Percentiles rank a stretch among this genome's conserved stretches.
phyloP scores from a whole-genome alignment of 1,140 invertebrate species.

The Luehdorfia chinensis region DNA sequence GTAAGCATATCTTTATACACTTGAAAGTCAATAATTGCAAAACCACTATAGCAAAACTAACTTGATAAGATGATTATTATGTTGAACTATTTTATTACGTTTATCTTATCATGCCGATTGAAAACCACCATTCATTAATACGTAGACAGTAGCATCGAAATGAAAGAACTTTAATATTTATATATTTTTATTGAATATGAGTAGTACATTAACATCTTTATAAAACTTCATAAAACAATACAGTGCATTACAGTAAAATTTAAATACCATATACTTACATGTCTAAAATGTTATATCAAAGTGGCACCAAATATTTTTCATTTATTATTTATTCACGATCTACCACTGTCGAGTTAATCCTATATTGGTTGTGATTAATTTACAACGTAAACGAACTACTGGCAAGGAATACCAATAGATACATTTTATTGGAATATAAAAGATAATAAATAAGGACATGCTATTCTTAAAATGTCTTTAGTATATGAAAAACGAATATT shows the following conservation, averaged over 20 bases:
- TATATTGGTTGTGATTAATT: neutral
- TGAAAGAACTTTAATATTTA: neutral
- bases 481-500: neutral
- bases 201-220: neutral
- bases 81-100: conserved; percentile 16
- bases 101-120: conserved; percentile 14
- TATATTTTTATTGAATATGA: conserved; percentile 9
- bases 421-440: neutral
- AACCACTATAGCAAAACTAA: too few species aligned
- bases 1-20: conserved; percentile 8
- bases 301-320: neutral
- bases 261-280: neutral
- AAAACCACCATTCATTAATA: conserved; percentile 1
- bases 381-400: neutral
- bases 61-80: conserved; percentile 13
- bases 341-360: neutral
- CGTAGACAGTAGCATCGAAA: conserved; percentile 5
- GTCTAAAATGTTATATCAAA: conserved; percentile 1
- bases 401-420: too few species aligned
- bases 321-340: neutral
- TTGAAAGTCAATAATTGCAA: conserved; percentile 5
- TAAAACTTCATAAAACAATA: conserved; percentile 8
- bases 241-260: neutral
- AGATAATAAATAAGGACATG: conserved; percentile 3
- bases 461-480: neutral